phyloP scores from a whole-genome alignment of 2,797 vertebrate genomes.

The Halcyon badia region DNA sequence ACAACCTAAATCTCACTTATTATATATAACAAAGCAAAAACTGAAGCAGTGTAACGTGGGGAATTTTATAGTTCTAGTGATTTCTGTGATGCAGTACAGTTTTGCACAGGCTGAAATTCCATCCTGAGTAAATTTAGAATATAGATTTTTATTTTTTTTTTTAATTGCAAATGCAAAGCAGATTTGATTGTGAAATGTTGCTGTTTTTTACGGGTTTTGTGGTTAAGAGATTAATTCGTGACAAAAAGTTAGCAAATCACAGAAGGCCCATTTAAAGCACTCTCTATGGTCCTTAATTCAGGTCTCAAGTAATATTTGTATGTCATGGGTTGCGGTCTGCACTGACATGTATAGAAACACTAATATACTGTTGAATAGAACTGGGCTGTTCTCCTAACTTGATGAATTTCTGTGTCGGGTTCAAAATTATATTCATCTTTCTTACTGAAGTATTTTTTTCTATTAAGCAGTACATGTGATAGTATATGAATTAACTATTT shows the following conservation, averaged over 20 bases:
- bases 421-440: neutral
- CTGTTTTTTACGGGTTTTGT: neutral
- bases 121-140: neutral
- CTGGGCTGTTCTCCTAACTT: neutral
- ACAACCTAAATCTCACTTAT: neutral
- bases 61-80: neutral
- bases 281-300: neutral
- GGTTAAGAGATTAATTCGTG: neutral
- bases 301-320: neutral
- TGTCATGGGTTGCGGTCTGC: neutral
- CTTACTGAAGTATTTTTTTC: neutral
- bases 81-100: neutral
- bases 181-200: neutral
- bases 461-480: neutral
- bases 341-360: neutral
- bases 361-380: neutral
- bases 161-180: neutral
- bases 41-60: accelerated
- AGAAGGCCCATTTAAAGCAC: neutral
- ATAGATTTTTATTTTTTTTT: neutral
- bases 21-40: neutral
- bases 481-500: neutral
- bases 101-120: neutral
- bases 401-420: neutral
- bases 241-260: neutral